Base-by-base conservation (phyloP, 2,888 invertebrate species). In the Lepidonotus clava region DNA sequence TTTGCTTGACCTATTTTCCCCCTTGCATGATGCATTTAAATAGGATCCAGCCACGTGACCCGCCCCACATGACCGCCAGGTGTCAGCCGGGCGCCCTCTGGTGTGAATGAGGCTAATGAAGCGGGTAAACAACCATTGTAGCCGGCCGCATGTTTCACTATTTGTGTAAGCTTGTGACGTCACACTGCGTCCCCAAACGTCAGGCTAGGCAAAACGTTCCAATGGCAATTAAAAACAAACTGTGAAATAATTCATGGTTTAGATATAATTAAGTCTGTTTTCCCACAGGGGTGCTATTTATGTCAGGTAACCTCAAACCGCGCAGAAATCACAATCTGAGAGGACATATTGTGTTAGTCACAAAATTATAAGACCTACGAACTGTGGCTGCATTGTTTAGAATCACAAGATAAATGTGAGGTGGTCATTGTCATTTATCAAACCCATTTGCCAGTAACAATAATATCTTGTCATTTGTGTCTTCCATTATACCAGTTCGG, bases 151-250 rank as follows among this genome's bases (percentile, higher is more conserved):
- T 32, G 61, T 61, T 61, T 61, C 28, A 61, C 61, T 61, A 32
- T 61, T 61, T 61, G 61, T 28, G 61, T 61, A 61, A 61, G 61
- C 61, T 61, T n/a, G n/a, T n/a, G n/a, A n/a, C 61, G 61, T 61
- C 61, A n/a, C n/a, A n/a, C n/a, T n/a, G n/a, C n/a, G n/a, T n/a
- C n/a, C n/a, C 21, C 61, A 11, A 11, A 56, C 56, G 5, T n/a
- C 61, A 61, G 24, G 1, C 28, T 4, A 28, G 46, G 61, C 61
- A 32, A 6, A 46, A 46, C 46, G 8, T 61, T 24, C 28, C 4
- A 28, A 24, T 28, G 61, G n/a, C 24, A 61, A 61, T 61, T 61
- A 28, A 28, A 61, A 61, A 28, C 28, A 61, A 61, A 61, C 11
- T 24, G 11, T 11, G 11, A 61, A 61, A 46, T 46, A 61, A 61